Evolutionary conservation across 1,140 invertebrate genomes (phyloP).

Genomic region (Cecropterus lyciades): DNA sequence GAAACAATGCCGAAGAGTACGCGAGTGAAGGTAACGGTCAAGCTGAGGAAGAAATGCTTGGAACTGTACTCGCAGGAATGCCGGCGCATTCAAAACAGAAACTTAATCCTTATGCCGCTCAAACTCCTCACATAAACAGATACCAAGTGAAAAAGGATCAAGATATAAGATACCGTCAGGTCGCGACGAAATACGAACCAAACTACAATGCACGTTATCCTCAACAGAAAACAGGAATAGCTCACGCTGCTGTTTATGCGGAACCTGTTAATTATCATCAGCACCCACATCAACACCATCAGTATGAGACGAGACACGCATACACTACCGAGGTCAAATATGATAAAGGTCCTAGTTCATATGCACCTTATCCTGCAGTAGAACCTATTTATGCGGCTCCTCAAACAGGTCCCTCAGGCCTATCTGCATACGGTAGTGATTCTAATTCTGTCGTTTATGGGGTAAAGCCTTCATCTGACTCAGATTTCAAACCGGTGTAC

Average conservation of each 20-base stretch:
- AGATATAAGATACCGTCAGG: slow-evolving; percentile 78
- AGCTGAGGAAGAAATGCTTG: slow-evolving; percentile 90
- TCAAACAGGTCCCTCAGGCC: slow-evolving; percentile 59
- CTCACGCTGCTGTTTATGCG: slow-evolving; percentile 78
- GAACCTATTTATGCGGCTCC: slow-evolving; percentile 77
- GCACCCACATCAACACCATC: slow-evolving; percentile 50
- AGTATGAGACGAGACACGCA: slow-evolving; percentile 71
- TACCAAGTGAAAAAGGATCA: slow-evolving; percentile 79
- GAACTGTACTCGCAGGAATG: slow-evolving; percentile 90
- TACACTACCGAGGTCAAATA: slow-evolving; percentile 70
- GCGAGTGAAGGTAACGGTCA: slow-evolving; percentile 86
- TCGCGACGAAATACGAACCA: slow-evolving; percentile 66
- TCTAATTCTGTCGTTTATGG: slow-evolving; percentile 74
- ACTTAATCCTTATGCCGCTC: slow-evolving; percentile 76
- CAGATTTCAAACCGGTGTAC: slow-evolving; percentile 77
- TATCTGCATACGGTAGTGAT: slow-evolving; percentile 65
- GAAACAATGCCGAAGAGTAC: slow-evolving; percentile 87
- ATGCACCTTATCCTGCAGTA: slow-evolving; percentile 71
- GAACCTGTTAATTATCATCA: slow-evolving; percentile 73
- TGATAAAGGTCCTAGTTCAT: slow-evolving; percentile 54
- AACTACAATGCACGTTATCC: slow-evolving; percentile 72
- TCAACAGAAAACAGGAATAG: slow-evolving; percentile 79
- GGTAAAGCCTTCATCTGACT: slow-evolving; percentile 67
- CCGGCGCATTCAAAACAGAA: slow-evolving; percentile 81
- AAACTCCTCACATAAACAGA: slow-evolving; percentile 67